Evolutionary conservation across 2,888 invertebrate genomes (phyloP), one percentile per base, ranked within the genome.

Genomic region (Parnassius orleans): DNA sequence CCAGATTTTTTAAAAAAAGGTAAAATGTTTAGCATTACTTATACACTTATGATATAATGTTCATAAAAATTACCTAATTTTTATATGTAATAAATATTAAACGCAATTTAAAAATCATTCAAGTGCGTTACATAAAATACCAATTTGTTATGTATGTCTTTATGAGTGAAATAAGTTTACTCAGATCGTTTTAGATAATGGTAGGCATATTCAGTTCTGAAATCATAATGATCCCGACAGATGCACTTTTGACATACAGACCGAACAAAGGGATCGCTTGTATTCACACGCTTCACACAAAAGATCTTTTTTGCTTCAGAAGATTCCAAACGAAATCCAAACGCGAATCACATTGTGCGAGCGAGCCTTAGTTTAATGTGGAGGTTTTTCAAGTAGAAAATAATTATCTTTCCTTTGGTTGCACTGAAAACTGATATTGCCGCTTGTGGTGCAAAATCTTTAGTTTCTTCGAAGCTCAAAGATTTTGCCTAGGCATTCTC

Each of bases 251-350:
- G 79, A 83, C 78, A 78, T 78, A 78, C 68, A 77, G 65, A 61
- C 64, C 72, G 77, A 78, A 86, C 84, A 86, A 87, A 85, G 78
- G 82, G 71, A 72, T 67, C 64, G 71, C 64, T 70, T 80, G 75
- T 80, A 83, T 89, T 90, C 90, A 86, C 89, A 89, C 90, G 89
- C 77, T 81, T 75, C 66, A 69, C 75, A 85, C 84, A 86, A 87
- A 84, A 81, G 80, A 72, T 68, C 72, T 84, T 88, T 89, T 88
- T 84, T 86, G 76, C 76, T 67, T 68, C 65, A 66, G 66, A 70
- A 77, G 78, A 81, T 81, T 82, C 78, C 76, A 72, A 79, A 77
- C 76, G 77, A 79, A 84, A 84, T 84, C 83, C 85, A 82, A 84
- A 81, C 81, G 84, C 83, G 83, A 79, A 82, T 83, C 83, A 75